Evolutionary conservation across 2,888 invertebrate species (phyloP).

Genomic region (Sycophila texana): DNA sequence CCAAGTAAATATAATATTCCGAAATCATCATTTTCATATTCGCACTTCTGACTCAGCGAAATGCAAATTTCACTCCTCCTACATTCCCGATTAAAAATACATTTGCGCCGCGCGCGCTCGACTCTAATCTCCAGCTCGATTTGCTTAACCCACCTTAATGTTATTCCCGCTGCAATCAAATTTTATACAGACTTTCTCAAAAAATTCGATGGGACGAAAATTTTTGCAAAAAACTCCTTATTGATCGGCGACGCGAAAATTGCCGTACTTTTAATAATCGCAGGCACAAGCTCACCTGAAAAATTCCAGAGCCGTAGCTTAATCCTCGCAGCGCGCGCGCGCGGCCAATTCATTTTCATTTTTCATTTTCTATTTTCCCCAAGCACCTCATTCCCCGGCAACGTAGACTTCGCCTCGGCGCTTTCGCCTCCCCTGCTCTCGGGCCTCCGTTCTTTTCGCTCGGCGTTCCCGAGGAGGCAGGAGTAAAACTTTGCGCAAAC

Average conservation of each 20-base stretch:
- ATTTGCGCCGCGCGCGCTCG: too few relatives aligned
- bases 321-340: constrained; percentile 57
- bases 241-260: not conserved
- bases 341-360: constrained; percentile 50
- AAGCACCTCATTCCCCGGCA: not conserved
- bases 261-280: constrained; percentile 29
- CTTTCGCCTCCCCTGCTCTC: not conserved
- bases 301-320: constrained; percentile 9
- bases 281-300: constrained; percentile 8
- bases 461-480: constrained; percentile 23
- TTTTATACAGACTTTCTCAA: too few relatives aligned
- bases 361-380: constrained; percentile 41
- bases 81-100: too few relatives aligned
- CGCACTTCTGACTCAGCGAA: constrained; percentile 50
- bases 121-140: too few relatives aligned
- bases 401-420: constrained; percentile 34
- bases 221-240: not conserved
- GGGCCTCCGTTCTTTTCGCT: constrained; percentile 21
- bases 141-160: too few relatives aligned
- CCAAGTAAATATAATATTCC: constrained; percentile 71
- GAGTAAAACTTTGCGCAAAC: constrained; percentile 61
- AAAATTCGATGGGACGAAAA: too few relatives aligned
- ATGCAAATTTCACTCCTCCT: not conserved
- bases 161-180: too few relatives aligned
- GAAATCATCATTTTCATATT: constrained; percentile 24